Conservation (phyloP, 2,888 invertebrate genomes). For the Busseola fusca region DNA sequence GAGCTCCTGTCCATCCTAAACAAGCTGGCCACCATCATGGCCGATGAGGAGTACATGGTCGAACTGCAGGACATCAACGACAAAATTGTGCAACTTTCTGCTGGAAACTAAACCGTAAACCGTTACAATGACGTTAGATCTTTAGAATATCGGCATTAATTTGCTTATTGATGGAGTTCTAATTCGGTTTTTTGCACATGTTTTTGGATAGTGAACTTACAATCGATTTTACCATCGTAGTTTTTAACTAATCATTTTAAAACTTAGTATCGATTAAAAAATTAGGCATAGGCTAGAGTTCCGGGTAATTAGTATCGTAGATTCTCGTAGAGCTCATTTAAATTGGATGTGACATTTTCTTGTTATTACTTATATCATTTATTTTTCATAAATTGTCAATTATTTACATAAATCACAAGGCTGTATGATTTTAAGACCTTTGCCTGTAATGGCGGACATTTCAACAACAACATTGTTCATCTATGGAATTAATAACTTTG, state of each 20-base stretch:
- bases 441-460: neutral
- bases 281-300: slow-evolving; percentile 14
- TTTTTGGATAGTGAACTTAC: slow-evolving; percentile 9
- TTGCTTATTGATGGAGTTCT: slow-evolving; percentile 42
- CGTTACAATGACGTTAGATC: slow-evolving; percentile 6
- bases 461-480: neutral
- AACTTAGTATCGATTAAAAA: slow-evolving; percentile 17
- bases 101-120: slow-evolving; percentile 71
- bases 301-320: slow-evolving; percentile 14
- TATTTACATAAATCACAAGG: neutral
- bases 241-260: slow-evolving; percentile 25
- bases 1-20: slow-evolving; percentile 91
- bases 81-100: slow-evolving; percentile 89
- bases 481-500: neutral
- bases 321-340: slow-evolving; percentile 24
- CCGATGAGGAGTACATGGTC: slow-evolving; percentile 92
- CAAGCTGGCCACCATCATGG: slow-evolving; percentile 91
- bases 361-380: neutral
- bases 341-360: slow-evolving; percentile 23
- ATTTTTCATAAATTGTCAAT: slow-evolving; percentile 1
- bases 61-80: slow-evolving; percentile 93
- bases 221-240: slow-evolving; percentile 16
- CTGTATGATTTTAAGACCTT: neutral
- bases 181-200: slow-evolving; percentile 21
- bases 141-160: neutral